These are phyloP conservation scores for Perca schrenkii DNA, from an alignment of 2,113 vertebrate genomes.

Conservation along the genomic window DNA sequence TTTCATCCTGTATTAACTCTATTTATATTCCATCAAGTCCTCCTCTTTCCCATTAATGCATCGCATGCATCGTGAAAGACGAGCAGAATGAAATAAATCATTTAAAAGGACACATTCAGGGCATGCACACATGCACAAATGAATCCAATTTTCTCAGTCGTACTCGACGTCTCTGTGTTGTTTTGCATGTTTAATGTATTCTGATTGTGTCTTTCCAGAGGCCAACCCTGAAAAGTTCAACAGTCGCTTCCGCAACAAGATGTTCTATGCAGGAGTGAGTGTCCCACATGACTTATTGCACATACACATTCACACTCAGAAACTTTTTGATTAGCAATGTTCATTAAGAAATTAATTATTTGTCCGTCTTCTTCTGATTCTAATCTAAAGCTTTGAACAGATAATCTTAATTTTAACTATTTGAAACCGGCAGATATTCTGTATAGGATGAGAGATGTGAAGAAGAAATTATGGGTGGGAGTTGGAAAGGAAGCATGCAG, in stretches of 20 bases:
- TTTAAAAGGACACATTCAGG: slow-evolving; percentile 6
- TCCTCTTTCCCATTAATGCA: slow-evolving; percentile 2
- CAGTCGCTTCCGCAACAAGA: slow-evolving; percentile 84
- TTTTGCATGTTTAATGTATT: slow-evolving; percentile 14
- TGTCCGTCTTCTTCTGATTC: background rate
- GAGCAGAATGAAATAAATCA: slow-evolving; percentile 39
- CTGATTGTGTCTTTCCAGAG: slow-evolving; percentile 65
- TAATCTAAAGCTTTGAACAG: background rate
- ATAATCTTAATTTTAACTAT: background rate
- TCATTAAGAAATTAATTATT: background rate
- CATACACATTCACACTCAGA: background rate
- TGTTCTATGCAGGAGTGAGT: slow-evolving; percentile 84
- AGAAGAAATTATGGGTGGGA: slow-evolving; percentile 20
- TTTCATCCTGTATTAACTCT: background rate
- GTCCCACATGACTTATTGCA: background rate
- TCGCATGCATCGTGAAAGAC: background rate
- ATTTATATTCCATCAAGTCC: slow-evolving; percentile 23
- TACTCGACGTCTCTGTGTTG: background rate
- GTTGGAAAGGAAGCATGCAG: slow-evolving; percentile 23
- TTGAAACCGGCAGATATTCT: background rate
- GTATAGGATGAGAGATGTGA: background rate
- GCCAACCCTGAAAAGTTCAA: slow-evolving; percentile 83
- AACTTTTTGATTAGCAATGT: background rate
- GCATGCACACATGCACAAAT: background rate
- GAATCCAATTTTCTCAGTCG: background rate